phyloP scores from a whole-genome alignment of 2,113 vertebrate genomes.

The Uropsilus gracilis region DNA sequence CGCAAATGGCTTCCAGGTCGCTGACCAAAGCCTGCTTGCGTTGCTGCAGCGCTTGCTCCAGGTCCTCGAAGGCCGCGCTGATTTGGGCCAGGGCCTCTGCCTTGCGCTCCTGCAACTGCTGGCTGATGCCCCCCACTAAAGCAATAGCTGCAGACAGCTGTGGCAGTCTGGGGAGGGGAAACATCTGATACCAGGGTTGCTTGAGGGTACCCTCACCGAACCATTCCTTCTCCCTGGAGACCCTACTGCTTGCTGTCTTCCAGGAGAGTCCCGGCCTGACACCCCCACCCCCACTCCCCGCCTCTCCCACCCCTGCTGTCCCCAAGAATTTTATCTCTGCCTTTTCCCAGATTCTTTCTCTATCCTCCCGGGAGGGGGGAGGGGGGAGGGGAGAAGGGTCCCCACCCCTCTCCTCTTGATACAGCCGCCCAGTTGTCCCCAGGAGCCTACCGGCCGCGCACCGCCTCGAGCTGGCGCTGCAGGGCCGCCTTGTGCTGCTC shows the following conservation, averaged over 20 bases:
- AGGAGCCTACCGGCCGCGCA: conserved; percentile 90
- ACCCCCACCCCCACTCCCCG: no score
- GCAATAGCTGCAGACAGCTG: conserved; percentile 93
- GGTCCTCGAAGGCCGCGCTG: conserved; percentile 92
- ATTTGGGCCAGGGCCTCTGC: conserved; percentile 92
- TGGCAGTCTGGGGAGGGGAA: conserved; percentile 87
- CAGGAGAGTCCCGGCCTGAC: background rate
- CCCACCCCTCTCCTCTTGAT: background rate
- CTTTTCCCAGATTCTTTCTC: background rate
- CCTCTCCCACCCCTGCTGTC: no score
- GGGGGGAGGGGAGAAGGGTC: no score
- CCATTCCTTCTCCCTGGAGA: background rate
- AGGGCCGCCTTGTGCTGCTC: conserved; percentile 96
- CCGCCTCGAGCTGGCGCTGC: conserved; percentile 93
- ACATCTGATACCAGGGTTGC: background rate
- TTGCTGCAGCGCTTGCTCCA: conserved; percentile 92
- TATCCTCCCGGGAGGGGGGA: no score
- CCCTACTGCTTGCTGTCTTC: background rate
- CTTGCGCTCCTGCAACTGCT: conserved; percentile 93
- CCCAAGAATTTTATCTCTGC: background rate
- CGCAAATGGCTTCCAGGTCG: conserved; percentile 91
- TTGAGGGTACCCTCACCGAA: background rate
- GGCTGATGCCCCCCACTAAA: conserved; percentile 93
- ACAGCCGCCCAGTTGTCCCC: background rate
- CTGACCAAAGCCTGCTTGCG: conserved; percentile 92